Conservation (phyloP, 2,113 vertebrate species). For the Pomatostomus ruficeps region DNA sequence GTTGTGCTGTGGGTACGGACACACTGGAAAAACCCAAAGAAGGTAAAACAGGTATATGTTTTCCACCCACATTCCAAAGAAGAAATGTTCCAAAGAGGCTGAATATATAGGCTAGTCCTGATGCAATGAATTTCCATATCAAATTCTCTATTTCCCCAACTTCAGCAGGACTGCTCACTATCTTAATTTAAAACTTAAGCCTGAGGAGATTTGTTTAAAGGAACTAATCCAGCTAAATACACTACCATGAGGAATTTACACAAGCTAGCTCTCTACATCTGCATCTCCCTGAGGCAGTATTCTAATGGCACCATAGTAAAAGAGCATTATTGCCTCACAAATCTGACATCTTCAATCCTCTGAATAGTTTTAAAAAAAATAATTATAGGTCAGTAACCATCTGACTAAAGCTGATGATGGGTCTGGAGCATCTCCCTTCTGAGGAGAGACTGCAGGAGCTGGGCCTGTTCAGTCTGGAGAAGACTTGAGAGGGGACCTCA, state of each 20-base stretch:
- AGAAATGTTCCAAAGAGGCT: not conserved
- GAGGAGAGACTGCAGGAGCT: not conserved
- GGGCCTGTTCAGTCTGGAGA: not conserved
- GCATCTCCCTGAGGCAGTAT: not conserved
- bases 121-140: not conserved
- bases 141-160: not conserved
- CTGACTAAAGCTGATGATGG: not conserved
- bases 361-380: not conserved
- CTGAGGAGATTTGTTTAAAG: not conserved
- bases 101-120: not conserved
- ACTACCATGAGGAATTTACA: not conserved
- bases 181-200: not conserved
- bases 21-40: not conserved
- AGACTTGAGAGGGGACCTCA: not conserved
- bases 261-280: not conserved
- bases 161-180: not conserved
- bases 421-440: not conserved
- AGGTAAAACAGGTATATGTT: not conserved
- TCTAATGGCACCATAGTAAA: not conserved
- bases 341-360: not conserved
- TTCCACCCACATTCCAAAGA: not conserved
- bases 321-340: not conserved
- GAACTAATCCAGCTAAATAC: not conserved
- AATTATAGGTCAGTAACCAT: not conserved
- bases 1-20: not conserved